Base-by-base conservation (phyloP, 2,888 invertebrate species). In the Ethmia dodecea region DNA sequence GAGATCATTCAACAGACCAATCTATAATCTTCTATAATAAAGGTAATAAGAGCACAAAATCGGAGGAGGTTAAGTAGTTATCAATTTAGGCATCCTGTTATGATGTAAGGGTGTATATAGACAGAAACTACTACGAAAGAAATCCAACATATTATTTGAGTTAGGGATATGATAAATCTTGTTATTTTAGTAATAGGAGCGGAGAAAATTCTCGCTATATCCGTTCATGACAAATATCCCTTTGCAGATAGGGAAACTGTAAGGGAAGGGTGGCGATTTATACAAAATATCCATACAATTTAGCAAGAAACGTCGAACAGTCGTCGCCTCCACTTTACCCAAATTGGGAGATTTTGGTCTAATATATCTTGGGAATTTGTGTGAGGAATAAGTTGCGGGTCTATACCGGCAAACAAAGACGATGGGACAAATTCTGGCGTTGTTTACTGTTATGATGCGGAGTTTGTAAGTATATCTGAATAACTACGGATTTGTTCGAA, bases 281-380 rank as follows among this genome's bases (percentile, higher is more conserved):
- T 83, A 77, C 78, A 68, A 79, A 81, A 84, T 77, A 80, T 76
- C 76, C 75, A 74, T 77, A 77, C 76, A 78, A 77, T 79, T 77
- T 77, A 67, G 68, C 69, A 59, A 58, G 67, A 70, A 68, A 71
- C 54, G 74, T 80, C 77, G 77, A 83, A 81, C 65, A 77, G 70
- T 72, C 68, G 69, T 68, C 75, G 72, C 65, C 68, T 63, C 71
- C 74, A 81, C 79, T 83, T 79, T 78, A 67, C 69, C 69, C 62
- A 77, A 83, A 84, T 83, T 80, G 80, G 77, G 79, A 74, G 71
- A 77, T 75, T 77, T 69, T 71, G 67, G 71, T 59, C 60, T 67
- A 67, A 80, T 79, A 79, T 77, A 81, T 80, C 73, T 74, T 58
- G 61, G 62, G 67, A 77, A 76, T 80, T 77, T 76, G 76, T 77